Base-by-base conservation (phyloP, 2,797 vertebrate species). In the Neosilurus hyrtlii region DNA sequence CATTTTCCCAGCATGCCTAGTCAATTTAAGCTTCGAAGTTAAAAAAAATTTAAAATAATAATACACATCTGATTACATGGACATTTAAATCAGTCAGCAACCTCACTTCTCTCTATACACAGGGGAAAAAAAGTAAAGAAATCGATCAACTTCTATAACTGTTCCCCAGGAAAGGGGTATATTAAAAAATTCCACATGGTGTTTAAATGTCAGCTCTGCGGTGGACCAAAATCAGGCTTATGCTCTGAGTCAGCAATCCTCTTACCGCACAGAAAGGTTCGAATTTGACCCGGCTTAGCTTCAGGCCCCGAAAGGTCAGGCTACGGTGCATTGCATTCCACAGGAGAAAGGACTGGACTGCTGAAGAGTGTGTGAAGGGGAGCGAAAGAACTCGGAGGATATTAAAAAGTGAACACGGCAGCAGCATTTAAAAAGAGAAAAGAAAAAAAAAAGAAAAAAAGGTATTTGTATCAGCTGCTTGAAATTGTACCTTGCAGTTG, bases 321-420 rank as follows among this genome's bases (percentile, higher is more conserved):
- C 56, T 84, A 80, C 65, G 76, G 70, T 66, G 76, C 80, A 84
- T 82, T 66, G 76, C 80, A 84, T 82, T 85, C 82, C 79, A 66
- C 61, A 61, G 63, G 26, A 80, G 57, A 59, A 71, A 26, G 5
- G 84, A 83, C 78, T 74, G 49, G 16, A 77, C 16, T 9, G 66
- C 61, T 68, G 77, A 62, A 49, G 85, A 49, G 61, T 75, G 59
- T 56, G 80, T 30, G 67, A 2, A 30, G 22, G 26, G 20, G 51
- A 30, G 70, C 22, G 5, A 51, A 51, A 49, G 20, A 2, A 1
- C 22, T 59, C 35, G 61, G 2, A 51, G 37, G 15, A 61, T 49
- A 59, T 51, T 51, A 72, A n/a, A 63, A 71, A 49, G 22, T 1
- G 15, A 73, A 73, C 52, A 16, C 6, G 43, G 72, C 37, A 20